Conservation (phyloP, 2,797 vertebrate genomes). For the Mionectes olivaceus region DNA sequence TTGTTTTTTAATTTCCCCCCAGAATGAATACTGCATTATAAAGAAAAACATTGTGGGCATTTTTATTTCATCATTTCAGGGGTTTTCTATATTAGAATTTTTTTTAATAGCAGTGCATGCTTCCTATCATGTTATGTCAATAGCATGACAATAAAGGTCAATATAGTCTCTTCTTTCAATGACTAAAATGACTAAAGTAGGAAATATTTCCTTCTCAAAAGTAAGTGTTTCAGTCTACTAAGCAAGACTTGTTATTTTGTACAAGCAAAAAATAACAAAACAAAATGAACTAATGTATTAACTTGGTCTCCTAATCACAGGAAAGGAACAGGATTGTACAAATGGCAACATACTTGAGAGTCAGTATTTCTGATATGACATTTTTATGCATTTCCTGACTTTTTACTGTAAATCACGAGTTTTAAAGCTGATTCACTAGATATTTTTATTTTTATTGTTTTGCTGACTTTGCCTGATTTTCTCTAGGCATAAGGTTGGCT, state of each 20-base stretch:
- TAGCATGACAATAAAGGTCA: neutral
- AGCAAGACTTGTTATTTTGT: neutral
- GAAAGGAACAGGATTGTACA: neutral
- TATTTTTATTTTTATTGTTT: neutral
- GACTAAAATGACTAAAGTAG: neutral
- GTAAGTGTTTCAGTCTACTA: neutral
- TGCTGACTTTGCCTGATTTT: neutral
- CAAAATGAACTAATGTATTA: neutral
- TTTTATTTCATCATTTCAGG: neutral
- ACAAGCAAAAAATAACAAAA: neutral
- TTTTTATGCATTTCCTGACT: conserved; percentile 35
- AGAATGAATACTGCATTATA: neutral
- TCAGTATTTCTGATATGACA: neutral
- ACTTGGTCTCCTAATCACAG: neutral
- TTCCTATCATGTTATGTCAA: neutral
- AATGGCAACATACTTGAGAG: neutral
- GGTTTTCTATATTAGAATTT: neutral
- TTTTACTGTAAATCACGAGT: conserved; percentile 3
- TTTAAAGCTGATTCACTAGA: conserved; percentile 3
- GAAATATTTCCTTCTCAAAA: conserved; percentile 9
- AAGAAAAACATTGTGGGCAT: neutral
- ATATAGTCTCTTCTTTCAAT: neutral
- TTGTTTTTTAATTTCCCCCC: neutral
- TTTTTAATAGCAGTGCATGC: neutral
- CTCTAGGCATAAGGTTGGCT: neutral